Conservation (phyloP, 1,140 invertebrate species). For the Cyclina sinensis region DNA sequence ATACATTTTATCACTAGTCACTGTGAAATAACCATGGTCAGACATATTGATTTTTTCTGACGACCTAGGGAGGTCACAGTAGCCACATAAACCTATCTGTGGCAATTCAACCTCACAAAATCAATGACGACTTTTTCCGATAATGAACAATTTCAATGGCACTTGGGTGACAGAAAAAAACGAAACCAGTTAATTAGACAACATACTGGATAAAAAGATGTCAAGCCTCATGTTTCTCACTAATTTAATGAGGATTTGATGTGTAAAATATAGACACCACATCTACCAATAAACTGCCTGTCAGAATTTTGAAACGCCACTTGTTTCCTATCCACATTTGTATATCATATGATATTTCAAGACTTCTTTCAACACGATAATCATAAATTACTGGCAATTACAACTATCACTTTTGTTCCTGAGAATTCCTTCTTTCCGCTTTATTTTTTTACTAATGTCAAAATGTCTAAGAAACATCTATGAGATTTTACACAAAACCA, state of each 20-base stretch:
- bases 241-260: neutral
- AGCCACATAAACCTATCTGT: slow-evolving; percentile 25
- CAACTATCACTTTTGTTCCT: no score
- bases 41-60: slow-evolving; percentile 2
- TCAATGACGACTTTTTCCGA: slow-evolving; percentile 38
- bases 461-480: no score
- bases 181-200: slow-evolving; percentile 17
- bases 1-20: slow-evolving; percentile 24
- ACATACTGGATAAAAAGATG: slow-evolving; percentile 11
- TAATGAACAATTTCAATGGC: slow-evolving; percentile 35
- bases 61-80: slow-evolving; percentile 25
- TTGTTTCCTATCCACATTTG: no score
- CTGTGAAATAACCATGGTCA: slow-evolving; percentile 32
- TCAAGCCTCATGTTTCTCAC: neutral
- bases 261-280: neutral
- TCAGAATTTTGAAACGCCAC: neutral
- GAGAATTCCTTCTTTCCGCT: no score
- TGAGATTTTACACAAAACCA: no score
- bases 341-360: no score
- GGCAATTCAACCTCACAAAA: slow-evolving; percentile 18
- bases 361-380: no score
- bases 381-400: no score
- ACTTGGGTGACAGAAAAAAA: slow-evolving; percentile 25
- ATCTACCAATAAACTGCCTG: neutral
- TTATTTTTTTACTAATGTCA: no score